Percentiles rank a stretch among this genome's conserved stretches.
phyloP scores from a whole-genome alignment of 1,140 invertebrate genomes.

The Nasonia longicornis region DNA sequence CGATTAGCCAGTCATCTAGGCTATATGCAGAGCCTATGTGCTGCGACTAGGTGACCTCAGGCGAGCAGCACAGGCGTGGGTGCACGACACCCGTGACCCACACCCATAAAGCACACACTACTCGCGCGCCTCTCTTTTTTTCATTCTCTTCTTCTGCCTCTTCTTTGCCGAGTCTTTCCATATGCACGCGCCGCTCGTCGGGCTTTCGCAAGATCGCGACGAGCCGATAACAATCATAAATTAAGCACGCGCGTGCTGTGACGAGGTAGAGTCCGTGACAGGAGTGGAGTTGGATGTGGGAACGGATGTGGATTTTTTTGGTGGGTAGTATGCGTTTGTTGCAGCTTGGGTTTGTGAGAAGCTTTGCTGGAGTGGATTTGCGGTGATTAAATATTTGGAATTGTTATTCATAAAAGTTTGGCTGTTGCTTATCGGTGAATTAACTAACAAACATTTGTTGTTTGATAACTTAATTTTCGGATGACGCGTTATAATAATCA shows the following conservation, averaged over 20 bases:
- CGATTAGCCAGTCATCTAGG: background rate
- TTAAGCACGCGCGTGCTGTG: background rate
- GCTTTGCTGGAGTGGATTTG: too few relatives aligned
- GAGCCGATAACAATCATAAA: slow-evolving; percentile 25
- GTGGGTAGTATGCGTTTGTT: too few relatives aligned
- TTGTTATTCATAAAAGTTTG: too few relatives aligned
- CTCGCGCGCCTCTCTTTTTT: slow-evolving; percentile 16
- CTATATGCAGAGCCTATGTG: slow-evolving; percentile 30
- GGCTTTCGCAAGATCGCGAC: background rate
- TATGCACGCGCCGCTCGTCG: background rate
- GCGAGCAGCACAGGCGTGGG: slow-evolving; percentile 54
- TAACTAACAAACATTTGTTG: too few relatives aligned
- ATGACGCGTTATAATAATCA: too few relatives aligned
- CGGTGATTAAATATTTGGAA: too few relatives aligned
- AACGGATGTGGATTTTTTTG: too few relatives aligned
- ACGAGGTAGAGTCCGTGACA: too few relatives aligned
- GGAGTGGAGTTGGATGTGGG: too few relatives aligned
- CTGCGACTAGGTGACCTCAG: slow-evolving; percentile 50
- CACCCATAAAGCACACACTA: slow-evolving; percentile 53
- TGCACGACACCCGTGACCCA: slow-evolving; percentile 56
- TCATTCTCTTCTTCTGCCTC: background rate
- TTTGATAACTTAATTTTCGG: too few relatives aligned
- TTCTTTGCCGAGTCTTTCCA: background rate
- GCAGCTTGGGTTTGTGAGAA: too few relatives aligned
- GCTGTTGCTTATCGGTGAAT: too few relatives aligned